A percentile compares a stretch with the other conserved stretches of the same genome.
These are phyloP conservation scores for Agelas oroides DNA, from an alignment of 37 sponge, comb jelly and placozoan genomes.

Conservation along the genomic window DNA sequence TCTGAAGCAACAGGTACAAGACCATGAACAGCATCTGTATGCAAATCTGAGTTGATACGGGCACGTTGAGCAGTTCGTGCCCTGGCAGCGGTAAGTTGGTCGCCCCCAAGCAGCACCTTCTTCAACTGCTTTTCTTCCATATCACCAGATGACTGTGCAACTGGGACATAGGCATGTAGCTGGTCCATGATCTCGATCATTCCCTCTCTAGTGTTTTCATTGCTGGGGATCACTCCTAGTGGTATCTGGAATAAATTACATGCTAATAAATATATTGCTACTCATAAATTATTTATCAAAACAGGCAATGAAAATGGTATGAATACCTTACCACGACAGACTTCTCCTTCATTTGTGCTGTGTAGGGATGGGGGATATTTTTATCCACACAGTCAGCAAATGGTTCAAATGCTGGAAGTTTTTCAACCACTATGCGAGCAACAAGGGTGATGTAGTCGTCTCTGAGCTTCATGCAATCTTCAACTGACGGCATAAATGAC, in stretches of 20 bases:
- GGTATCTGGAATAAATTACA: not conserved
- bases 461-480: not conserved
- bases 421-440: conserved; percentile 15
- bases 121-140: not conserved
- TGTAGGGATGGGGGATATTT: conserved; percentile 15
- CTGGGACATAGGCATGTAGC: conserved; percentile 11
- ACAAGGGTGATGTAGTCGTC: conserved; percentile 15
- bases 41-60: not conserved
- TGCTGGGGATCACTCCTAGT: not conserved
- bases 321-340: too few species aligned
- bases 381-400: conserved; percentile 5
- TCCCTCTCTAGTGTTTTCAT: not conserved
- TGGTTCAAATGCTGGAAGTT: conserved; percentile 4
- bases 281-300: too few species aligned
- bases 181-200: conserved; percentile 6
- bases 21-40: too few species aligned
- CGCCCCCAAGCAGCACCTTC: conserved; percentile 11
- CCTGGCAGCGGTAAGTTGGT: conserved; percentile 27
- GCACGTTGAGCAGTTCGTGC: not conserved
- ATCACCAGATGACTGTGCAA: not conserved
- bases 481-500: not conserved
- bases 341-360: too few species aligned
- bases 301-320: too few species aligned
- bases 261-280: too few species aligned
- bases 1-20: too few species aligned